These are phyloP conservation scores for Ornithorhynchus anatinus DNA, from an alignment of 2,113 vertebrate species.

Conservation along the genomic window DNA sequence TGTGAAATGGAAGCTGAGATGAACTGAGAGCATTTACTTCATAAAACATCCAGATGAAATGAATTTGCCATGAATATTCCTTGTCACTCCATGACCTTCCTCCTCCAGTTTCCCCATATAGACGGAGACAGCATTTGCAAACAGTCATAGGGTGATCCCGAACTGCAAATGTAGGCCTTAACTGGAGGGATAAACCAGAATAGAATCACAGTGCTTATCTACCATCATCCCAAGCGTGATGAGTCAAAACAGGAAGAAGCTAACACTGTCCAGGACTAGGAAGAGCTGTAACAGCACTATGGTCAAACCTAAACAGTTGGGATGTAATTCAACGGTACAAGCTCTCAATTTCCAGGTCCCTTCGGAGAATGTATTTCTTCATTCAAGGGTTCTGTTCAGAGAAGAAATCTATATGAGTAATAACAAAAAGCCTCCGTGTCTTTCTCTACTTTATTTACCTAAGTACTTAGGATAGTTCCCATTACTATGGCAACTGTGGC, in stretches of 20 bases:
- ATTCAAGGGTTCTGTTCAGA: background rate
- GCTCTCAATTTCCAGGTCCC: background rate
- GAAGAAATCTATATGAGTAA: background rate
- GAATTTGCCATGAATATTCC: background rate
- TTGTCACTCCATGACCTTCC: background rate
- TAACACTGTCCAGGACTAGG: background rate
- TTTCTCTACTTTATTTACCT: background rate
- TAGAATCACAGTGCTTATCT: background rate
- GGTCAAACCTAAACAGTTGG: background rate
- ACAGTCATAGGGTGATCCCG: background rate
- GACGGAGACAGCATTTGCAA: background rate
- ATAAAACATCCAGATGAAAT: background rate
- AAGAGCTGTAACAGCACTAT: background rate
- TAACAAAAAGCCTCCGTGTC: background rate
- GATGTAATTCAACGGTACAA: background rate
- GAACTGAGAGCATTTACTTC: background rate
- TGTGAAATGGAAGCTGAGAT: background rate
- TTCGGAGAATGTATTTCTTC: background rate
- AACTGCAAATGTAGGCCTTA: background rate
- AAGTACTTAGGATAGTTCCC: background rate
- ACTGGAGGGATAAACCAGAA: background rate
- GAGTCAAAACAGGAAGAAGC: too few species aligned
- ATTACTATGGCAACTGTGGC: background rate
- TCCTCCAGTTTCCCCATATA: background rate
- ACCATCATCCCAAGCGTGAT: background rate